Percentiles rank a stretch among this genome's conserved stretches.
These are phyloP conservation scores for Melanaphis sacchari DNA, from an alignment of 1,140 invertebrate genomes.

Conservation along the genomic window DNA sequence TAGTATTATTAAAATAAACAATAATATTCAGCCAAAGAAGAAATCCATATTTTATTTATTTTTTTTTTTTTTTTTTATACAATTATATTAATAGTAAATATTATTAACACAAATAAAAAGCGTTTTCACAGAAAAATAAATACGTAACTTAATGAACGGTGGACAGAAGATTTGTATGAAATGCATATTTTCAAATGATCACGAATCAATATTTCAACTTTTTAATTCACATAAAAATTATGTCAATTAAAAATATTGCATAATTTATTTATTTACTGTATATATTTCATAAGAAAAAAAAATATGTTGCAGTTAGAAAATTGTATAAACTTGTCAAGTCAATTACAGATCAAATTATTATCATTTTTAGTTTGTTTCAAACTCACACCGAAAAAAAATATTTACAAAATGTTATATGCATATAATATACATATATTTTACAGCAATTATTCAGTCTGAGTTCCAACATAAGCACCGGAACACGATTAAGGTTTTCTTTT, in stretches of 20 bases:
- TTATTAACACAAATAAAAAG: too few species aligned
- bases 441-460: not conserved
- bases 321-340: not conserved
- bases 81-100: too few species aligned
- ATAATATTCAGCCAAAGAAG: too few species aligned
- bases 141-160: not conserved
- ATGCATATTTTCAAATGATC: not conserved
- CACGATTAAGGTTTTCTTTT: not conserved
- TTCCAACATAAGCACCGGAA: not conserved
- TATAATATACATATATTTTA: not conserved
- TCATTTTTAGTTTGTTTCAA: not conserved
- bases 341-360: not conserved
- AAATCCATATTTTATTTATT: too few species aligned
- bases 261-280: not conserved
- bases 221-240: not conserved
- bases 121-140: too few species aligned
- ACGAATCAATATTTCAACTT: not conserved
- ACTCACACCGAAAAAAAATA: not conserved
- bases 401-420: not conserved
- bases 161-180: not conserved
- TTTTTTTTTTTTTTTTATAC: too few species aligned
- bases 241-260: too few species aligned
- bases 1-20: too few species aligned
- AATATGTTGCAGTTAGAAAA: not conserved
- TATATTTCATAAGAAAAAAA: not conserved